These are phyloP conservation scores for Spodoptera frugiperda DNA, from an alignment of 1,140 invertebrate species.

Conservation along the genomic window DNA sequence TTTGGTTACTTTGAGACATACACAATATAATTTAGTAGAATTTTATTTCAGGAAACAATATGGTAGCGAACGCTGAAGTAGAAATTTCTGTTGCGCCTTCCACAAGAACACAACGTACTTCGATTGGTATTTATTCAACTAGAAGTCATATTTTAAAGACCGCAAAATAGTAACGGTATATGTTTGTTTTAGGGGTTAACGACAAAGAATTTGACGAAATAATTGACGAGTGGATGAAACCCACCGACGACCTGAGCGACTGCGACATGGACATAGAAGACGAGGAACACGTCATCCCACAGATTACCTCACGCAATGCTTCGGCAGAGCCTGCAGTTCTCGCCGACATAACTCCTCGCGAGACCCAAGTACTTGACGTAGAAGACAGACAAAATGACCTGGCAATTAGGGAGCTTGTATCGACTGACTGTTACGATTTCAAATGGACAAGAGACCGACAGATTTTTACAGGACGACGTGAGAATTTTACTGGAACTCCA, in stretches of 20 bases:
- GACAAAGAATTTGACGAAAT: not conserved
- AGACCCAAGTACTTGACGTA: no score
- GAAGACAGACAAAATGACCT: not conserved
- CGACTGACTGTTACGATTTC: not conserved
- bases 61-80: not conserved
- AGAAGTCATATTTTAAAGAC: constrained; percentile 9
- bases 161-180: no score
- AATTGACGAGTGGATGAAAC: constrained; percentile 13
- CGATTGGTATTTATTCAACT: constrained; percentile 3
- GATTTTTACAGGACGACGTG: constrained; percentile 11
- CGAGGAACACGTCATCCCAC: no score
- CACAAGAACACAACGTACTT: constrained; percentile 13
- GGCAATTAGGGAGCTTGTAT: not conserved
- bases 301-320: no score
- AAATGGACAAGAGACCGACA: not conserved
- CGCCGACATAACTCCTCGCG: no score
- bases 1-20: constrained; percentile 10
- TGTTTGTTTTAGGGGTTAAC: no score
- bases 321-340: no score
- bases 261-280: no score
- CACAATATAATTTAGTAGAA: constrained; percentile 2
- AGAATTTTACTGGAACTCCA: constrained; percentile 4
- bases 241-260: constrained; percentile 4
- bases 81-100: constrained; percentile 11
- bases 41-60: constrained; percentile 22